Evolutionary conservation across 2,113 vertebrate genomes (phyloP), one percentile per base, ranked within the genome.

Genomic region (Dromaius novaehollandiae): DNA sequence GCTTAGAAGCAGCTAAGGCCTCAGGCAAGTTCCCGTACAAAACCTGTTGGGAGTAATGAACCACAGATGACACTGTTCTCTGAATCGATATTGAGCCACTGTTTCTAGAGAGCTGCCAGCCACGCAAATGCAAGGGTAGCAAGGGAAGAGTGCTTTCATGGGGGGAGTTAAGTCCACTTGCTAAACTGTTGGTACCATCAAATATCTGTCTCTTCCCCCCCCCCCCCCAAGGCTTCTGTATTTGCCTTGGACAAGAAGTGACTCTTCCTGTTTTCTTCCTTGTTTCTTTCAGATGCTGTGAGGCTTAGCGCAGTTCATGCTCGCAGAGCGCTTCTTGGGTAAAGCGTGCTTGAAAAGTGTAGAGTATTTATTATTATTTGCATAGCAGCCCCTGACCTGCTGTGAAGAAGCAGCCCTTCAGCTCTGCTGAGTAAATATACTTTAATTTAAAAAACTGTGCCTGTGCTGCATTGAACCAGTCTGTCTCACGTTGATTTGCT

Each of bases 301-400:
- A 74, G 55, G 83, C 66, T 92, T 38, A 8, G 42, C 10, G 64
- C 32, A 13, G 81, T 36, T 86, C 4, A 6, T 5, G 40, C 83
- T 92, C 36, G 51, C 86, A 66, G 90, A 95, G 66, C 51, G 48
- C 50, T 94, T 48, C 64, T 64, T 38, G 48, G 76, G 38, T 48
- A 88, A 88, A 94, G 64, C 30, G 0, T 75, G 89, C 97, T 96
- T 88, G 94, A 93, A 85, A 96, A 97, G 87, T 95, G 88, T 89
- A 86, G 88, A 95, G 89, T 97, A 91, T 97, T 97, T 97, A 95
- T 93, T 93, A 70, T 88, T 93, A 93, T 96, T 97, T 97, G 91
- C 95, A 91, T 91, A 96, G 95, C 93, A 93, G 87, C 82, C 88
- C 86, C 95, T 97, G 89, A 95, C 96, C 96, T 94, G 93, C 87